These are phyloP conservation scores for Amazona vittata DNA, from an alignment of 2,113 vertebrate genomes.

Conservation along the genomic window DNA sequence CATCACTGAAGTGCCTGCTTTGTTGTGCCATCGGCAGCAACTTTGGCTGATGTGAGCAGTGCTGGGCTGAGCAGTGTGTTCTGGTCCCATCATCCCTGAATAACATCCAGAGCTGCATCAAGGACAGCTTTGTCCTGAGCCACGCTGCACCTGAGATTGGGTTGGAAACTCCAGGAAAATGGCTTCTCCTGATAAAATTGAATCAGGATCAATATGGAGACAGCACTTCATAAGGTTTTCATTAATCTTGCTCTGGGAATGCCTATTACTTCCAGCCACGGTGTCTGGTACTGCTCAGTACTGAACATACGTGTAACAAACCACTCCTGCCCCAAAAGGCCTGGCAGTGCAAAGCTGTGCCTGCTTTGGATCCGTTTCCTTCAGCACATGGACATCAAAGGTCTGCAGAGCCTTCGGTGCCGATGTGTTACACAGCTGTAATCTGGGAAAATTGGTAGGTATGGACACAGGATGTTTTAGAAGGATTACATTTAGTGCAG, in stretches of 20 bases:
- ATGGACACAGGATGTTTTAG: background rate
- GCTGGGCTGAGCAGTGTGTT: background rate
- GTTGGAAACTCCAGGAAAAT: background rate
- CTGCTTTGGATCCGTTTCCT: background rate
- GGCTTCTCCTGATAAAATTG: background rate
- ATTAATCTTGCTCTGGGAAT: background rate
- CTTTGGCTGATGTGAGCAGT: background rate
- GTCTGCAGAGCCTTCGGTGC: background rate
- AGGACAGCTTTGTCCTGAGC: background rate
- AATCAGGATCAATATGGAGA: background rate
- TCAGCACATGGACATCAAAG: background rate
- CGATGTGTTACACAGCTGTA: background rate
- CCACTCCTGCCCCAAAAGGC: background rate
- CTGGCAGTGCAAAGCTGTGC: background rate
- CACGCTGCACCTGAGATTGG: rapidly evolving
- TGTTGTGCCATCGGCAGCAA: background rate
- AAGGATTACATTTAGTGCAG: background rate
- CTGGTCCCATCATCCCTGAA: background rate
- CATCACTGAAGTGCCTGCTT: rapidly evolving
- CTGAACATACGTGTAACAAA: background rate
- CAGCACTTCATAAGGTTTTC: background rate
- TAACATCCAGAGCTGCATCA: background rate
- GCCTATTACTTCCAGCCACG: background rate
- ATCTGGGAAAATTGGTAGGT: background rate
- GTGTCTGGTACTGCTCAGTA: background rate